A percentile compares a stretch with the other conserved stretches of the same genome.
These are phyloP conservation scores for Prochilodus magdalenae DNA, from an alignment of 2,113 vertebrate genomes.

Conservation along the genomic window DNA sequence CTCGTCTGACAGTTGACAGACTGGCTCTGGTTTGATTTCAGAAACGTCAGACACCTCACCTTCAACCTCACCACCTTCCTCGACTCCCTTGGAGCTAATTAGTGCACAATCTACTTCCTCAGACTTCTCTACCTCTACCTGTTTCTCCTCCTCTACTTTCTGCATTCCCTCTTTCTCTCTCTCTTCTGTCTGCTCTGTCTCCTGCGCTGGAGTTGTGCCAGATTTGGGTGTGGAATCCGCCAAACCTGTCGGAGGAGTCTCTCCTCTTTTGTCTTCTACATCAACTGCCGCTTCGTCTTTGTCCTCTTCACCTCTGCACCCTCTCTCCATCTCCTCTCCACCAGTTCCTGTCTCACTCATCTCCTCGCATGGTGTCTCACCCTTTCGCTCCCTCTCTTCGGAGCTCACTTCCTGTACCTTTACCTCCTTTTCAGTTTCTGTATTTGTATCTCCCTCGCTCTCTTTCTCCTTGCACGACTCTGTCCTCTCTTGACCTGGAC, in stretches of 20 bases:
- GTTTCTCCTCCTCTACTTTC: background rate
- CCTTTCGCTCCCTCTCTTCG: background rate
- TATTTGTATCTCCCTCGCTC: background rate
- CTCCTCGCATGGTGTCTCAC: background rate
- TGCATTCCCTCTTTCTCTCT: slow-evolving; percentile 2
- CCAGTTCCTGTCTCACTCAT: background rate
- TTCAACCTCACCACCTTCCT: background rate
- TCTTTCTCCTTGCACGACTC: slow-evolving; percentile 18
- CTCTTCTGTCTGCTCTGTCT: slow-evolving; percentile 15
- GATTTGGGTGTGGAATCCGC: slow-evolving; percentile 33
- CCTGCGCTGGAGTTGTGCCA: slow-evolving; percentile 17
- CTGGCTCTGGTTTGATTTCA: background rate
- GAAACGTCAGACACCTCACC: slow-evolving; percentile 14
- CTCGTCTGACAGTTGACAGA: slow-evolving; percentile 1
- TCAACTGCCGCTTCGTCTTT: slow-evolving; percentile 23
- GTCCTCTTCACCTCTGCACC: background rate
- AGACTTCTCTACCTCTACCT: background rate
- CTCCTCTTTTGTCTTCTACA: slow-evolving; percentile 14
- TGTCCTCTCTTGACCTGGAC: slow-evolving; percentile 46
- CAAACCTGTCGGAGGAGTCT: slow-evolving; percentile 42
- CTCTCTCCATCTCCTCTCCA: background rate
- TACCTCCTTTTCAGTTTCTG: background rate
- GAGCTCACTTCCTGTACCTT: background rate
- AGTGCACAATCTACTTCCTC: background rate
- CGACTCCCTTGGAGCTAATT: background rate